Conservation (phyloP, 1,140 invertebrate species). For the Aphaenogaster rudis region DNA sequence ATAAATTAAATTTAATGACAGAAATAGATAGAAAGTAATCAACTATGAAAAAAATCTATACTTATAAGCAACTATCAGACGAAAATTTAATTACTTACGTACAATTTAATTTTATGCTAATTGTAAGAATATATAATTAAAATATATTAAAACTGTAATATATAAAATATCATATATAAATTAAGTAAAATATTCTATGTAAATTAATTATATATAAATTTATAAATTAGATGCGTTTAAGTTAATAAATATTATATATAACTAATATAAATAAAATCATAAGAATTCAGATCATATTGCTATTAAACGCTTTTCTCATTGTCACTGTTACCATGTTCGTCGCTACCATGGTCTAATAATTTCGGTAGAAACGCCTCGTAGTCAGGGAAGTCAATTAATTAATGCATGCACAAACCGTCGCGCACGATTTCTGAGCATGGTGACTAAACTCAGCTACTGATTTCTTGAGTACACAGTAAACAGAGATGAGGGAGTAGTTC, state of each 20-base stretch:
- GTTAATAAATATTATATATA: conserved; percentile 17
- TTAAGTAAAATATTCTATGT: not conserved
- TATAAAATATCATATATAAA: not conserved
- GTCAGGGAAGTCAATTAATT: conserved; percentile 69
- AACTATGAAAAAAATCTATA: not conserved
- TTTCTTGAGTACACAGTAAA: conserved; percentile 78
- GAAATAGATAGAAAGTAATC: not conserved
- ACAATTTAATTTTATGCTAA: not conserved
- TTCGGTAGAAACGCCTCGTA: conserved; percentile 54
- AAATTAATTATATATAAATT: not conserved
- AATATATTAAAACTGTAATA: not conserved
- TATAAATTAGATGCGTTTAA: not conserved
- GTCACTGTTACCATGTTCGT: not conserved
- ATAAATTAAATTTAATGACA: not conserved
- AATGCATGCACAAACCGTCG: conserved; percentile 72
- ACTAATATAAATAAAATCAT: conserved; percentile 21
- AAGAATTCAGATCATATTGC: not conserved
- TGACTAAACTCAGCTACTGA: conserved; percentile 74
- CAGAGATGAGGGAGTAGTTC: conserved; percentile 72
- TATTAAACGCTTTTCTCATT: conserved; percentile 1
- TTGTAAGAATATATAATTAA: not conserved
- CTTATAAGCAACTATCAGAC: not conserved
- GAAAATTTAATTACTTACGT: conserved; percentile 5
- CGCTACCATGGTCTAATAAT: conserved; percentile 37
- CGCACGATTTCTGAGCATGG: conserved; percentile 65